These are phyloP conservation scores for Hirundo rustica DNA, from an alignment of 2,797 vertebrate species.

Conservation along the genomic window DNA sequence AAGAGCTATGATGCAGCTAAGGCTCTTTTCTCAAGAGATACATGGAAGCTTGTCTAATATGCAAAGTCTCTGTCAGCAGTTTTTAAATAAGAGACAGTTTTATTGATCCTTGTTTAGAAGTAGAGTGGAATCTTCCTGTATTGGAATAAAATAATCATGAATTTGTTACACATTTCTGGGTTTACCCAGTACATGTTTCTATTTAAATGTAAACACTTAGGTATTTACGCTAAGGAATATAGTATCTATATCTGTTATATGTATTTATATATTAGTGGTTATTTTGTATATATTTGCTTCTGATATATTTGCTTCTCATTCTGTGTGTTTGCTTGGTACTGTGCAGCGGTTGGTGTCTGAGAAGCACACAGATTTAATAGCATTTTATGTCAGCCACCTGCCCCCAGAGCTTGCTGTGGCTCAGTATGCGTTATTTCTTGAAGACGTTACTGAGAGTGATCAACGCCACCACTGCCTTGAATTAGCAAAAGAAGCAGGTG, in stretches of 20 bases:
- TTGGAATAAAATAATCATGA: background rate
- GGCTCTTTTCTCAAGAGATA: background rate
- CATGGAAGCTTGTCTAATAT: background rate
- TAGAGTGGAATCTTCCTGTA: background rate
- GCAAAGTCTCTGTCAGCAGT: background rate
- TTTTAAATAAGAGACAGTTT: background rate
- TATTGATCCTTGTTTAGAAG: background rate
- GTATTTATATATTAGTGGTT: background rate
- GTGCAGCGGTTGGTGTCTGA: conserved; percentile 83
- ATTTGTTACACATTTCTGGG: background rate
- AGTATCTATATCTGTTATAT: background rate
- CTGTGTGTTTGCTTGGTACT: background rate
- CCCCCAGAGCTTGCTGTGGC: conserved; percentile 82
- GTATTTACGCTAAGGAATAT: background rate
- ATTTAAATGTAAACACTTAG: background rate
- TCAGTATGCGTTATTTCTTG: conserved; percentile 89
- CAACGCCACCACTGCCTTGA: conserved; percentile 88
- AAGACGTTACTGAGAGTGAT: conserved; percentile 86
- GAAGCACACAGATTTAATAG: conserved; percentile 87
- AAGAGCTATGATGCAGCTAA: background rate
- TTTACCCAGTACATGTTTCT: background rate
- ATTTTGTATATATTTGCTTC: background rate
- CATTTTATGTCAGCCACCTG: conserved; percentile 92
- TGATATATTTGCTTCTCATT: background rate
- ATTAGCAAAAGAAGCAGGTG: conserved; percentile 89